Conservation (phyloP, 1,140 invertebrate species). For the Drosophila neocordata region DNA sequence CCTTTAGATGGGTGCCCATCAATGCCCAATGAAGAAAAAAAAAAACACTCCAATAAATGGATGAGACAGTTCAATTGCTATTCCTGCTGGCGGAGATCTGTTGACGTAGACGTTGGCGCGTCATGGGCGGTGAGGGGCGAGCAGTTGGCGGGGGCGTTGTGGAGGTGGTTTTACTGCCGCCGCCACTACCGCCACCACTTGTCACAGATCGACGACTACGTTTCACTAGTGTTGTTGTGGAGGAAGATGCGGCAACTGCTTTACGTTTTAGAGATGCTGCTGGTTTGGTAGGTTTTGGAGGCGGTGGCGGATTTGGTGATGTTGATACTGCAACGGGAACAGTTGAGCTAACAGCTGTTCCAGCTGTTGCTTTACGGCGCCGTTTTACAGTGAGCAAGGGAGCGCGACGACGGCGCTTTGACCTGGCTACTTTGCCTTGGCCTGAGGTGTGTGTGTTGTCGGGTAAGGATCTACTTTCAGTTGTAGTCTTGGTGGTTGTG, state of each 20-base stretch:
- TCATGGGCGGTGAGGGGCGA: slow-evolving; percentile 66
- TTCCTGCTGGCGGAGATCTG: slow-evolving; percentile 68
- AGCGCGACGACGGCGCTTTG: slow-evolving; percentile 65
- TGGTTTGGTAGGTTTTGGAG: background rate
- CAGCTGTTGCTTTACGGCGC: slow-evolving; percentile 38
- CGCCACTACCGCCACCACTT: background rate
- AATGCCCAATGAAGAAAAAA: too few relatives aligned
- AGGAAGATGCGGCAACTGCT: slow-evolving; percentile 28
- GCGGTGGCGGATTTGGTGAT: slow-evolving; percentile 7
- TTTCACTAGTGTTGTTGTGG: slow-evolving; percentile 35
- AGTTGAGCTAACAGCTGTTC: background rate
- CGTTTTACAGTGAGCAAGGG: slow-evolving; percentile 49
- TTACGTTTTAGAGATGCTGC: slow-evolving; percentile 16
- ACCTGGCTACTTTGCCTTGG: slow-evolving; percentile 38
- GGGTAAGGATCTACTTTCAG: slow-evolving; percentile 34
- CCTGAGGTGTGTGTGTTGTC: slow-evolving; percentile 69
- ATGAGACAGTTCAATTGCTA: slow-evolving; percentile 4
- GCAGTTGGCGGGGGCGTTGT: slow-evolving; percentile 27
- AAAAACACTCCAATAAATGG: background rate
- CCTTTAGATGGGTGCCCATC: too few relatives aligned
- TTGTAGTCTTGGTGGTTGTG: slow-evolving; percentile 22
- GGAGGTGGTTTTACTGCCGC: slow-evolving; percentile 3
- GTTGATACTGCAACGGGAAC: background rate
- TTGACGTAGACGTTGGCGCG: slow-evolving; percentile 65
- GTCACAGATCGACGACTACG: slow-evolving; percentile 25